Evolutionary conservation across 2,113 vertebrate species (phyloP).

Genomic region (Alligator sinensis): DNA sequence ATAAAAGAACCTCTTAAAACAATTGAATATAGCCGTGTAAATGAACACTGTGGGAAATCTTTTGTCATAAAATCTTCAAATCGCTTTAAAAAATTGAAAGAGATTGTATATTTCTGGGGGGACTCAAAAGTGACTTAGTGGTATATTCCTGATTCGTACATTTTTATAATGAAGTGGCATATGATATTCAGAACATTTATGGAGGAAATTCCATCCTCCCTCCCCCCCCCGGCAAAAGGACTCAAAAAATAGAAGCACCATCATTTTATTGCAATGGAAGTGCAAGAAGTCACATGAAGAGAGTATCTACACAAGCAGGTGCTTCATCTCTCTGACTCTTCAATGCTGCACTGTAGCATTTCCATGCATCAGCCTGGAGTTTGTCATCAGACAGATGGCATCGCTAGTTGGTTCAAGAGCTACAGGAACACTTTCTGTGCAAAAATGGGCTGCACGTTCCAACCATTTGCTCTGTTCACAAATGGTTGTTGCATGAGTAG

Average conservation of each 20-base stretch:
- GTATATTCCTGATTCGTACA: background rate
- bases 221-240: background rate
- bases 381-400: background rate
- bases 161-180: background rate
- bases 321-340: background rate
- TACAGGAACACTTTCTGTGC: background rate
- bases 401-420: background rate
- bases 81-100: background rate
- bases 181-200: background rate
- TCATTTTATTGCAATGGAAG: background rate
- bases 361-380: background rate
- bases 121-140: background rate
- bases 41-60: background rate
- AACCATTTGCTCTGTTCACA: background rate
- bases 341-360: background rate
- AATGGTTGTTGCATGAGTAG: background rate
- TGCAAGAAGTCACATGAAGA: background rate
- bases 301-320: background rate
- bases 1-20: background rate
- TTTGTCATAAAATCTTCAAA: background rate
- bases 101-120: background rate
- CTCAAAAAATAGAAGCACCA: rapidly evolving
- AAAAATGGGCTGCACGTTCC: background rate
- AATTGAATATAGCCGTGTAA: background rate
- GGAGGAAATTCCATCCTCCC: background rate